Percentiles rank a stretch among this genome's conserved stretches.
Evolutionary conservation across 2,113 vertebrate species (phyloP).

Genomic region (Prunella fulvescens): DNA sequence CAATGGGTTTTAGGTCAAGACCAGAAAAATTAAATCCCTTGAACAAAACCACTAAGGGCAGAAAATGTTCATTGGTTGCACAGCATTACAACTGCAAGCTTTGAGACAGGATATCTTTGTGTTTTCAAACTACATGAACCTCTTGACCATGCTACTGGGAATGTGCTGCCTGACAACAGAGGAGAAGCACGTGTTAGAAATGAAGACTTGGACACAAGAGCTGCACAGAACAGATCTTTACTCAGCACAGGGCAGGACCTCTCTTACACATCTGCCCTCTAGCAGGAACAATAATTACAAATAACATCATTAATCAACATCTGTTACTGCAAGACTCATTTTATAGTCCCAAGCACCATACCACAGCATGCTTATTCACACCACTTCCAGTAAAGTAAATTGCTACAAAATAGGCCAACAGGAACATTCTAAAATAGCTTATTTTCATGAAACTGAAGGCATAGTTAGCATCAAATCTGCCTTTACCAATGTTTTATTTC

Average conservation of each 20-base stretch:
- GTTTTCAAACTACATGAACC: background rate
- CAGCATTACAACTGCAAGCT: background rate
- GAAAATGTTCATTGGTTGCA: background rate
- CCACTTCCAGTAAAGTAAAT: conserved; percentile 50
- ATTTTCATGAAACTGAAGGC: conserved; percentile 56
- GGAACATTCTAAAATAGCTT: conserved; percentile 65
- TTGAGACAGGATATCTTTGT: background rate
- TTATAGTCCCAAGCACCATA: conserved; percentile 45
- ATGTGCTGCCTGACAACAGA: conserved; percentile 22
- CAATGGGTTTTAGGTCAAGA: background rate
- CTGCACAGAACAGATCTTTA: conserved; percentile 71
- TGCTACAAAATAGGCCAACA: conserved; percentile 49
- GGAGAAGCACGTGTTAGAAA: conserved; percentile 63
- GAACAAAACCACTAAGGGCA: background rate
- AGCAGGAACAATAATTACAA: conserved; percentile 67
- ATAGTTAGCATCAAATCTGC: conserved; percentile 62
- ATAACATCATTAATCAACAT: conserved; percentile 61
- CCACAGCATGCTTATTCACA: conserved; percentile 59
- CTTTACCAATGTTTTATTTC: conserved; percentile 66
- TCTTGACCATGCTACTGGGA: conserved; percentile 32
- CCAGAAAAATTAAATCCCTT: background rate
- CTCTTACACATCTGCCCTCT: conserved; percentile 63
- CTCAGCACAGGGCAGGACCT: conserved; percentile 60
- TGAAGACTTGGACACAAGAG: conserved; percentile 72
- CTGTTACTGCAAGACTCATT: conserved; percentile 54